Evolutionary conservation across 2,797 vertebrate genomes (phyloP), one percentile per base, ranked within the genome.

Genomic region (Aselliscus stoliczkanus): DNA sequence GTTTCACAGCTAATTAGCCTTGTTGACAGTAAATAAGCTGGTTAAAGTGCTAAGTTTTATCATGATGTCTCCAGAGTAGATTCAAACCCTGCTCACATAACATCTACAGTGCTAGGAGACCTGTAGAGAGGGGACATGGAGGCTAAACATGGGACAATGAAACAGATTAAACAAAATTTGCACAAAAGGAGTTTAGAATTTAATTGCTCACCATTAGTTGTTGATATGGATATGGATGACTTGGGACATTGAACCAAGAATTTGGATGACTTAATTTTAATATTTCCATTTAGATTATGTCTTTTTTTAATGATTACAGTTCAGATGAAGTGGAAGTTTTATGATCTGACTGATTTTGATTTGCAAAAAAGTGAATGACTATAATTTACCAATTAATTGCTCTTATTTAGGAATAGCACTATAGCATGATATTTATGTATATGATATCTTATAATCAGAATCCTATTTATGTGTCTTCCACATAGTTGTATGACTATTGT

Each of bases 21-120:
- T 85, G 39, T 83, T 88, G 84, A 85, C 31, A 62, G 85, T 93
- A 88, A 96, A 93, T 96, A 95, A 85, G 12, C 58, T 86, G 69
- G 58, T 54, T 58, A 72, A 62, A 50, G 39, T 82, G 60, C 27
- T 65, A 92, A 7, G 67, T 50, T 92, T 56, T 88, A 27, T 88
- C 37, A 76, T 25, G 64, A 34, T 72, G 8, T 90, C 81, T 82
- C 37, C 29, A 65, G 64, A 94, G 50, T 39, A 50, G 25, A 82
- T 76, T 39, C 11, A 50, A 67, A 34, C 50, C 31, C 50, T 64
- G 7, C 20, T 90, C 72, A 80, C 7, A 47, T 27, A 44, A 14
- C 6, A 4, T 47, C 52, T 64, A 1, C 29, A 80, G 9, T 70
- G 25, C 25, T 12, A 56, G 37, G 17, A 37, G n/a, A 87, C 27